Base-by-base conservation (phyloP, 2,113 vertebrate genomes). In the Tricholaema leucomelas region DNA sequence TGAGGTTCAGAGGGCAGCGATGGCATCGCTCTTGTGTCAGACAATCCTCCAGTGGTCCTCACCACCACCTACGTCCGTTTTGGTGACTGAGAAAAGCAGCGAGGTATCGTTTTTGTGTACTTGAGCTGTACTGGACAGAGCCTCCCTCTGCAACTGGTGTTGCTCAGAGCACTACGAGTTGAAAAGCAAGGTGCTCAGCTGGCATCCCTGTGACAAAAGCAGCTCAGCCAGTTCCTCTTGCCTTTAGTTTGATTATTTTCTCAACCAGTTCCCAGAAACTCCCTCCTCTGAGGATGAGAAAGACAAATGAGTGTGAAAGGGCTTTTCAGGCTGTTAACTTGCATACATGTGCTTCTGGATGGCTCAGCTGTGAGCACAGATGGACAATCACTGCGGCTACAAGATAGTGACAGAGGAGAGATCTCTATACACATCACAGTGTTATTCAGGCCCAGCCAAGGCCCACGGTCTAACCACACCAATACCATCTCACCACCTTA, bases 391-490 rank as follows among this genome's bases (percentile, higher is more conserved):
- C 87, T 28, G 72, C 94, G 88, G 84, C 91, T 90, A 92, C 65
- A 71, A 64, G 80, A 87, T 30, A 72, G 31, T 3, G 81, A 91
- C 60, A 85, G 84, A 91, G 90, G 94, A 79, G 84, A 81, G 88
- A 85, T 10, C 84, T 94, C 91, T 96, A 55, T 91, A 93, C 91
- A 92, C 87, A 94, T 96, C 96, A 97, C 96, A 96, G 96, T 96
- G 96, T 95, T 97, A 20, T 72, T 88, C 31, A 81, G 94, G 95
- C 93, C 94, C 96, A 90, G 95, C 92, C 94, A 83, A 88, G 80
- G 79, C 13, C 7, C 56, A 58, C 0, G 33, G 54, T 95, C 89
- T 87, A 33, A 91, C 40, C 89, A 90, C 91, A 93, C 66, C 91
- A 61, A 70, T 5, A 78, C 78, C 87, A 92, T 83, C 92, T 94